A percentile compares a stretch with the other conserved stretches of the same genome.
Evolutionary conservation across 1,140 invertebrate species (phyloP).

Genomic region (Coelopa frigida): DNA sequence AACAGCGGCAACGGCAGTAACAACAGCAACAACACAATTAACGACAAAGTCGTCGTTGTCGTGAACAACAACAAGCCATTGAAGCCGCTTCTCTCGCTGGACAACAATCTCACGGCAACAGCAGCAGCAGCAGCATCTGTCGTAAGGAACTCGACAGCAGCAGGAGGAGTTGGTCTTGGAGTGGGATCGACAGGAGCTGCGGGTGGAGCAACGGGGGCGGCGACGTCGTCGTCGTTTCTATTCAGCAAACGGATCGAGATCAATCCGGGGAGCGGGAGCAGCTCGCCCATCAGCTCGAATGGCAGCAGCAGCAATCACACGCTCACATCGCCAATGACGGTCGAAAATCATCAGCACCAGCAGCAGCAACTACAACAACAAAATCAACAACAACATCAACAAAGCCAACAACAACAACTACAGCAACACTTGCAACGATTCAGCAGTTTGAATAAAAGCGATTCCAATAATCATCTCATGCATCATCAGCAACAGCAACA

Average conservation of each 20-base stretch:
- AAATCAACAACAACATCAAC: background rate
- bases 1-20: too few relatives aligned
- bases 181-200: background rate
- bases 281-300: constrained; percentile 37
- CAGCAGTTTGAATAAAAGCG: constrained; percentile 10
- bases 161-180: background rate
- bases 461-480: background rate
- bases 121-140: background rate
- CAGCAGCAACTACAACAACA: constrained; percentile 15
- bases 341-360: constrained; percentile 28
- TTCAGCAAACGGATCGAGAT: constrained; percentile 3
- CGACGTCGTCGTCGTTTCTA: constrained; percentile 1
- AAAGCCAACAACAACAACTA: too few relatives aligned
- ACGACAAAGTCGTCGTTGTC: constrained; percentile 35
- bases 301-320: constrained; percentile 43
- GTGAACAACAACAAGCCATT: constrained; percentile 43
- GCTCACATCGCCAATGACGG: constrained; percentile 41
- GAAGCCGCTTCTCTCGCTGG: constrained; percentile 36
- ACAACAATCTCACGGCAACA: constrained; percentile 17
- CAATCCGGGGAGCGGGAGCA: constrained; percentile 14
- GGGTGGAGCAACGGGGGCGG: background rate
- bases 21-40: too few relatives aligned
- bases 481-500: constrained; percentile 27
- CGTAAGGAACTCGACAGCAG: background rate
- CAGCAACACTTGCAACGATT: constrained; percentile 8